These are phyloP conservation scores for Metopolophium dirhodum DNA, from an alignment of 1,140 invertebrate genomes.

Conservation along the genomic window DNA sequence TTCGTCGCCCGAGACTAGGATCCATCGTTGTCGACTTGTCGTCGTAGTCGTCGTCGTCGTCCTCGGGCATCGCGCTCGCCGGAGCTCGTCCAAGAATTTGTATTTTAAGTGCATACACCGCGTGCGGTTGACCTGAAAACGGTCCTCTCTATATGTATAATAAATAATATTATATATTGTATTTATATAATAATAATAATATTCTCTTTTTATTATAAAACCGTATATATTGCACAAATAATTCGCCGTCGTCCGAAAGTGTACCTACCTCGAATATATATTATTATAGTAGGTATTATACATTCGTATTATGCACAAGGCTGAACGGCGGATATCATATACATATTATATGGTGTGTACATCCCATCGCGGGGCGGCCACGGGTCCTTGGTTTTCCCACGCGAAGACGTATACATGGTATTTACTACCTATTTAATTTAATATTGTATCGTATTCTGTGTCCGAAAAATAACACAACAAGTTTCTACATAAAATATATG, in stretches of 20 bases:
- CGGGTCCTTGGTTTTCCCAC: slow-evolving; percentile 22
- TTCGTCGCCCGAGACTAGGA: not conserved
- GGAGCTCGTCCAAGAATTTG: slow-evolving; percentile 15
- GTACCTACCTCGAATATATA: not conserved
- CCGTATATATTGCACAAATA: not conserved
- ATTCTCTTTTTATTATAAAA: not conserved
- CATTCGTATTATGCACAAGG: slow-evolving; percentile 27
- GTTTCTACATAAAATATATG: not conserved
- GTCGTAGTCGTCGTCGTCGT: not conserved
- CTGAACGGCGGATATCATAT: not conserved
- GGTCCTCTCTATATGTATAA: not conserved
- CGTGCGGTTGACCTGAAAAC: slow-evolving; percentile 3
- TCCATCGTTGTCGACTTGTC: not conserved
- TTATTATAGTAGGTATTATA: not conserved
- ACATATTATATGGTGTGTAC: not conserved
- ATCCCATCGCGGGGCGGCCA: not conserved
- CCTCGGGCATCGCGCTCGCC: not conserved
- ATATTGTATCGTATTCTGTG: not conserved
- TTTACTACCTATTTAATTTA: not conserved
- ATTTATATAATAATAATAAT: not conserved
- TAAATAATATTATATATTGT: not conserved
- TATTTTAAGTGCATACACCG: not conserved
- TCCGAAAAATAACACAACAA: not conserved
- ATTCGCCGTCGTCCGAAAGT: not conserved
- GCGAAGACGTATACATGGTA: not conserved